Evolutionary conservation across 23 tunicate species (phyloP), one percentile per base, ranked within the genome.

Genomic region (Styela clava): DNA sequence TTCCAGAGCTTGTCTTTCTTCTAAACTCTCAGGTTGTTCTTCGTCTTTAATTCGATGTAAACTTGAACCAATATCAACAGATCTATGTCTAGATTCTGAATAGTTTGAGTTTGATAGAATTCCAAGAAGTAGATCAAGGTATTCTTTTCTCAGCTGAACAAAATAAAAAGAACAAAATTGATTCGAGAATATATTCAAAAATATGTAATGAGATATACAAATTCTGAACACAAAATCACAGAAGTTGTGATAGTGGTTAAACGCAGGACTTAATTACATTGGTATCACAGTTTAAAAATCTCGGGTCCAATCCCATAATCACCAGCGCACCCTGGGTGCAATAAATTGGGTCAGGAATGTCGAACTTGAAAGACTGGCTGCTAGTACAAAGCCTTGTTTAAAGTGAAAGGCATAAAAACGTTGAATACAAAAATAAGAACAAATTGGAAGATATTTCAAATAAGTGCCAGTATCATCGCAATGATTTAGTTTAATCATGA

Each of bases 141-240:
- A 83, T 24, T 92, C 97, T 23, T 89, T 86, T 1, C 97, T 88
- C n/a, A 76, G 29, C 93, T 88, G 62, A 2, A 78, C 27, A 32
- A 64, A 79, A 33, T 35, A 31, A 31, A 21, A 21, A 21, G 19
- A 20, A n/a, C n/a, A n/a, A 18, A 18, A 18, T 61, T 61, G 64
- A 18, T 61, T 61, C 21, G 19, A 18, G 20, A 18, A 61, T 19
- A 19, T 18, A 61, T 61, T 21, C 64, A 61, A 18, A 18, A 61
- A 19, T 18, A n/a, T n/a, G n/a, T n/a, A 24, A 22, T 69, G 31
- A 69, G 18, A 1, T 69, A 74, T 24, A 74, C 31, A 31, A 22
- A 20, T 31, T 26, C 19, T 35, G 1, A 16, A 23, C 21, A 51
- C 28, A 24, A 69, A 27, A 24, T 24, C 27, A 22, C 31, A 69